Base-by-base conservation (phyloP, 2,888 invertebrate genomes). In the Sicus ferrugineus region DNA sequence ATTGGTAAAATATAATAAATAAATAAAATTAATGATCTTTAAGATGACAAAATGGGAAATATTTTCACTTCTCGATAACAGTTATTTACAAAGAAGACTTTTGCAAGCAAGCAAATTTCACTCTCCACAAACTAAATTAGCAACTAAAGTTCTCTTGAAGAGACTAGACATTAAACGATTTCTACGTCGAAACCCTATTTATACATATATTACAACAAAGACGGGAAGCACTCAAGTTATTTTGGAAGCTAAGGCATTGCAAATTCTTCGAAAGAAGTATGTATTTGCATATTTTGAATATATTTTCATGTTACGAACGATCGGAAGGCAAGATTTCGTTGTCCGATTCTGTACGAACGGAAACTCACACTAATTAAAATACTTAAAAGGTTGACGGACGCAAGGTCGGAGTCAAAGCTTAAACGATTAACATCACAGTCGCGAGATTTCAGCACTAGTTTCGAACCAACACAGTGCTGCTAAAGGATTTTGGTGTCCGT, bases 371-470 rank as follows among this genome's bases (percentile, higher is more conserved):
- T 34, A 34, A 34, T 34, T 9, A 7, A 34, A 34, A 34, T 9
- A 34, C 34, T 34, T 4, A 42, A 42, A 16, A 16, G 16, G 5
- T 6, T 14, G n/a, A n/a, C 42, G 16, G 11, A 42, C 5, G 34
- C 16, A n/a, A n/a, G 3, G 16, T 42, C 11, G 42, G n/a, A 42
- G 42, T 14, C 42, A n/a, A 42, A 42, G n/a, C 42, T 42, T 42
- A 42, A 42, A n/a, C 42, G 42, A n/a, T 7, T 64, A 54, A 67
- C 58, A 79, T 79, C 79, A 79, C 79, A 79, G 81, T 75, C 77
- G 74, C 75, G 81, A 79, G 79, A 80, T 79, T 70, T 67, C 52
- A 38, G 34, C 31, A 67, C 54, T 38, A 34, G 50, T 64, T 64
- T 38, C 7, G 30, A 64, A 64, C 50, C 11, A 31, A 16, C 50